Base-by-base conservation (phyloP, 2,113 vertebrate genomes). In the Antennarius striatus region DNA sequence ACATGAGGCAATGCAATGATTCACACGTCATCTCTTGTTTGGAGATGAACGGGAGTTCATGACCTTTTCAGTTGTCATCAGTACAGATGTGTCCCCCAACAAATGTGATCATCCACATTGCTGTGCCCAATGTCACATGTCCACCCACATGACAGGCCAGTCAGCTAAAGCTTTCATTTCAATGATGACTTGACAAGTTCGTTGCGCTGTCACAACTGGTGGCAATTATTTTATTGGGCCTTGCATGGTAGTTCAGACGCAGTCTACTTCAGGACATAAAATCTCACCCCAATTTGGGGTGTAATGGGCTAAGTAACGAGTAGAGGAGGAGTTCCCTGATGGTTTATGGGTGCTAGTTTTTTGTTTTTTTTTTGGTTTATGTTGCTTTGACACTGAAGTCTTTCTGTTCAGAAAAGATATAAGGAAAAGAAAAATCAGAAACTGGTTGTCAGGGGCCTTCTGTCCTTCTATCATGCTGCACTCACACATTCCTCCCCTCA, bases 401-500 rank as follows among this genome's bases (percentile, higher is more conserved):
- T 55, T 52, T 75, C 70, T 55, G 15, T 74, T 76, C 30, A 54
- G 42, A 39, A 16, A 70, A 61, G 42, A 60, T 46, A 53, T 36
- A 36, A 36, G 3, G 7, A 5, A 7, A 36, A 36, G 7, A 36
- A 36, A 36, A 69, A 61, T 76, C 28, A 5, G n/a, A 39, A 56
- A 36, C 69, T 40, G 62, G 45, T 51, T 65, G 40, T 62, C 56
- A 68, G 71, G 78, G 47, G 7, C 32, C 32, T 36, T 36, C 32
- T 5, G 32, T 7, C 32, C 32, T 36, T 36, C 57, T 63, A 80
- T 83, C 77, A 67, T 52, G 12, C 77, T 63, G 64, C 88, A 86
- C 80, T 65, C 64, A 87, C 86, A 90, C 84, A 88, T 90, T 91
- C 81, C 83, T 84, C 77, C 59, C 69, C 57, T 80, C 60, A 1